Conservation (phyloP, 1,140 invertebrate genomes). For the Conopomorpha cramerella region DNA sequence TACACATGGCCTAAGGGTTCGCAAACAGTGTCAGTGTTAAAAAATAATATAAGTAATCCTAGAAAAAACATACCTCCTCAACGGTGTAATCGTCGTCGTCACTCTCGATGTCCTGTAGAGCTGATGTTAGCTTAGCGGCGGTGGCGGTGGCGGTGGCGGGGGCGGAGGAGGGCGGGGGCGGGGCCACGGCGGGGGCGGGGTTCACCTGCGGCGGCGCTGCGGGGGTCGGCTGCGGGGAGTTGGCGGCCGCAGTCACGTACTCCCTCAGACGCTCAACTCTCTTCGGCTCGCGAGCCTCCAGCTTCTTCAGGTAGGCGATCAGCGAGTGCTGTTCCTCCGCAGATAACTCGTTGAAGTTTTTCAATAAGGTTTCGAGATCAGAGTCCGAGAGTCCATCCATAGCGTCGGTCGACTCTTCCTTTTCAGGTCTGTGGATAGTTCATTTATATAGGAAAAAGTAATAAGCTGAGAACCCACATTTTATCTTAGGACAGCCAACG, state of each 20-base stretch:
- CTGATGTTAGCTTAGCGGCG: neutral
- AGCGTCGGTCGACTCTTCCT: slow-evolving; percentile 30
- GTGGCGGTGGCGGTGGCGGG: neutral
- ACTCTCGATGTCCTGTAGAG: slow-evolving; percentile 22
- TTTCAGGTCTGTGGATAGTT: slow-evolving; percentile 22
- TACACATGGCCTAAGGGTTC: too few relatives aligned
- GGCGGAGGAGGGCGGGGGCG: neutral
- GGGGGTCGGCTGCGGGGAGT: slow-evolving; percentile 2
- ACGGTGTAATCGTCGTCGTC: slow-evolving; percentile 49
- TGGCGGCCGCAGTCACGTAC: slow-evolving; percentile 36
- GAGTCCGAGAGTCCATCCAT: slow-evolving; percentile 76
- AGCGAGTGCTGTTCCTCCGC: slow-evolving; percentile 78
- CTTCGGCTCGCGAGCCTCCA: slow-evolving; percentile 71
- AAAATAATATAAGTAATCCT: too few relatives aligned
- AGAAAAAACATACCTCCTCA: slow-evolving; percentile 36
- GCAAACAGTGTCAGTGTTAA: too few relatives aligned
- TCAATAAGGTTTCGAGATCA: slow-evolving; percentile 73
- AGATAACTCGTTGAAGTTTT: slow-evolving; percentile 76
- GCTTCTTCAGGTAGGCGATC: slow-evolving; percentile 76
- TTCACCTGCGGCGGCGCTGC: slow-evolving; percentile 3
- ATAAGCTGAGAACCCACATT: too few relatives aligned
- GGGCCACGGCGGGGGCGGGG: neutral
- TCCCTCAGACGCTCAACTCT: slow-evolving; percentile 69
- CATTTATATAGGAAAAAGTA: slow-evolving; percentile 3
- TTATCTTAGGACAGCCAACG: too few relatives aligned